These are phyloP conservation scores for Stigmatopora nigra DNA, from an alignment of 2,113 vertebrate genomes.

Conservation along the genomic window DNA sequence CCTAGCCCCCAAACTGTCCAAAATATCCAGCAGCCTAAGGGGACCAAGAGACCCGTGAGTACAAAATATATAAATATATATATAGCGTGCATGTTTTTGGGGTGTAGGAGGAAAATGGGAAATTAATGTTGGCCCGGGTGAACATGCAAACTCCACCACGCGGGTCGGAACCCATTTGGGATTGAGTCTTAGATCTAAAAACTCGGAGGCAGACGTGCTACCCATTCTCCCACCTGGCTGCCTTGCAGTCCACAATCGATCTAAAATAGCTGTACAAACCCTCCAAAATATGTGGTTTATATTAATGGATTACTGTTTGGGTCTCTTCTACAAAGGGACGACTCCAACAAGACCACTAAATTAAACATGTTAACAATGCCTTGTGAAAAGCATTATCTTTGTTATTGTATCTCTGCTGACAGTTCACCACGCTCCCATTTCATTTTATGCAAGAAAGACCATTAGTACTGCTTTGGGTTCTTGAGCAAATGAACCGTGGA, in stretches of 20 bases:
- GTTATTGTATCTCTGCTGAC: background rate
- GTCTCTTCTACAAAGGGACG: background rate
- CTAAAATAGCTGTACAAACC: background rate
- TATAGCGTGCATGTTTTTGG: too few species aligned
- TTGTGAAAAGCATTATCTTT: constrained; percentile 4
- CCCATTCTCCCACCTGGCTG: background rate
- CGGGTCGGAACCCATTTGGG: too few species aligned
- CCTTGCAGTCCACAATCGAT: background rate
- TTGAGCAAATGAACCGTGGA: background rate
- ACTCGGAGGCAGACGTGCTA: background rate
- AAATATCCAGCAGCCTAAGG: constrained; percentile 37
- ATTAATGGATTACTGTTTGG: background rate
- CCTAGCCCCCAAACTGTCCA: constrained; percentile 52
- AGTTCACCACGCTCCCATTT: constrained; percentile 9
- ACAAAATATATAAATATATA: background rate
- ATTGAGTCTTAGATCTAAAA: too few species aligned
- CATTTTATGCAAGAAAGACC: constrained; percentile 1
- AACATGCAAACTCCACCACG: too few species aligned
- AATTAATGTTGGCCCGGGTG: too few species aligned
- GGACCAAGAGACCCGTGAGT: constrained; percentile 76
- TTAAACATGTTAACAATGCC: background rate
- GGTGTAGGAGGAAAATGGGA: too few species aligned
- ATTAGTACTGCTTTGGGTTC: background rate
- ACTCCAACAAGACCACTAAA: background rate
- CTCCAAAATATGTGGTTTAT: background rate